Evolutionary conservation across 2,888 invertebrate genomes (phyloP).

Genomic region (Peribatodes rhomboidaria): DNA sequence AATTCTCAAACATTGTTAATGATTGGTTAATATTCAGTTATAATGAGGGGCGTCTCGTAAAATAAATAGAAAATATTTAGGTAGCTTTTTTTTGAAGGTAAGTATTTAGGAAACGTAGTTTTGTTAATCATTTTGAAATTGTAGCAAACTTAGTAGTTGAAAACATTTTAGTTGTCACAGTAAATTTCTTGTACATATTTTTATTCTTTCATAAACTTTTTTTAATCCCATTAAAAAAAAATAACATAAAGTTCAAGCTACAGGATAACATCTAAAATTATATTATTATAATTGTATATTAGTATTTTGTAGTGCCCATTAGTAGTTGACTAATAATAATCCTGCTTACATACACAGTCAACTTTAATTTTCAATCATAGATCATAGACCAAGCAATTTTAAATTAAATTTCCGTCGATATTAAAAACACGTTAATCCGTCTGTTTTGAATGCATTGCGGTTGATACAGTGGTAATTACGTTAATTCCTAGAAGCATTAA

Average conservation of each 20-base stretch:
- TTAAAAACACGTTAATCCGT: constrained; percentile 1
- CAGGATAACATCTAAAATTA: too few relatives aligned
- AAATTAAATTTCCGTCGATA: background rate
- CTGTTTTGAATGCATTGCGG: constrained; percentile 8
- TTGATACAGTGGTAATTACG: constrained; percentile 14
- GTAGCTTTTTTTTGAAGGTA: background rate
- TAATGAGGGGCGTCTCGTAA: constrained; percentile 20
- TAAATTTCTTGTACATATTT: too few relatives aligned
- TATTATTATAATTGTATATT: too few relatives aligned
- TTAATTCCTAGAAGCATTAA: constrained; percentile 27
- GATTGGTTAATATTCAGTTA: constrained; percentile 25
- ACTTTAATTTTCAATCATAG: background rate
- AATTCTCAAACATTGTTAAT: constrained; percentile 30
- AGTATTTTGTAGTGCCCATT: too few relatives aligned
- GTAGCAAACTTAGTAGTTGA: too few relatives aligned
- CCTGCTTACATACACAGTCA: too few relatives aligned
- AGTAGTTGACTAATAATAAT: too few relatives aligned
- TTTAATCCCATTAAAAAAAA: too few relatives aligned
- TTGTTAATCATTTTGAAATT: background rate
- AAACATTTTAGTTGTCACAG: too few relatives aligned
- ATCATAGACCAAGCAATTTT: background rate
- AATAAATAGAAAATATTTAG: constrained; percentile 26
- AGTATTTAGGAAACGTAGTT: background rate
- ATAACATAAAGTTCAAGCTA: too few relatives aligned
- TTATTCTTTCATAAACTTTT: too few relatives aligned